Base-by-base conservation (phyloP, 2,888 invertebrate genomes). In the Orgyia antiqua region DNA sequence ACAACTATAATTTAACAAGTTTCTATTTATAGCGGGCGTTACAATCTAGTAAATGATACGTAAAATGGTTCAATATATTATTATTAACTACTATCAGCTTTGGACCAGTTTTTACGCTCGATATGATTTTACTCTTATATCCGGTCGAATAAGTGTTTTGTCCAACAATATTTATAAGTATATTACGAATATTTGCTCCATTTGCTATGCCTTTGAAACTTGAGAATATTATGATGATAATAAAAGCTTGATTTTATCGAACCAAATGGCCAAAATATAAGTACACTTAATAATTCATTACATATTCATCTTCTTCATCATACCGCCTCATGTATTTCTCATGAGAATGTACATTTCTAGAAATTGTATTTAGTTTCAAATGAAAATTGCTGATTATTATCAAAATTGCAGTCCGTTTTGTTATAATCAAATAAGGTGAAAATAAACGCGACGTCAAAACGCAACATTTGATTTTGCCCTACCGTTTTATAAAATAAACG, bases 401-500 rank as follows among this genome's bases (percentile, higher is more conserved):
- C 23, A 24, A 8, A 43, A 33, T 33, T 10, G 4, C n/a, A 3
- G 0, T 18, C 36, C 47, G 45, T 59, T 33, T 24, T 29, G 42
- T 27, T 40, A 26, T 41, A 39, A 43, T 46, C 33, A 44, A 48
- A 45, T 44, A 45, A 35, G 27, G 27, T 29, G 40, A 35, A 36
- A 26, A 29, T 29, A 40, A 31, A 35, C 29, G 41, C 26, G 13
- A 9, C 17, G 21, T 34, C 33, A 12, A 36, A 49, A 47, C 29
- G 33, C 36, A 21, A 42, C 50, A 52, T 66, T 42, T 62, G 56
- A 60, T 59, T 58, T 45, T 45, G 29, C 38, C 37, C 36, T 47
- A 47, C 53, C 49, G 44, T 51, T 51, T 61, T 59, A 51, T 55
- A 63, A 62, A 69, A 67, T 62, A 61, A 68, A 71, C 68, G 61